Evolutionary conservation across 2,888 invertebrate genomes (phyloP), one percentile per base, ranked within the genome.

Genomic region (Pristionchus arcanus): DNA sequence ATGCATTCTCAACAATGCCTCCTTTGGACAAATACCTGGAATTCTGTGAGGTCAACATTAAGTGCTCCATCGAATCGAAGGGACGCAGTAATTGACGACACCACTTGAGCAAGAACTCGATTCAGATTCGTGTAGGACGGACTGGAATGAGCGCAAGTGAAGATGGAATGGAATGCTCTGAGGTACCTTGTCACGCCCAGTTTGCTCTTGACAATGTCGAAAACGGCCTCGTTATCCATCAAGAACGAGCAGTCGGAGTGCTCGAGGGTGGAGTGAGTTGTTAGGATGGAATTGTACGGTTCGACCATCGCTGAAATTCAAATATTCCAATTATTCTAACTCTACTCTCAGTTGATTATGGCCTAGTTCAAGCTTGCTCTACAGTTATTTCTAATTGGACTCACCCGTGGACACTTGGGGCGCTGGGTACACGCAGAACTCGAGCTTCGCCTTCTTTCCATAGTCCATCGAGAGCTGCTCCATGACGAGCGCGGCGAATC

Each of bases 171-270:
- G 9, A 13, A 49, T 49, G 42, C 9, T 7, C 42, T 7, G 13
- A 9, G 13, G 13, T n/a, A 90, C 92, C 91, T 92, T 55, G 91
- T 90, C 63, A 94, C 91, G 37, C 92, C 97, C 83, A 98, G 96
- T 94, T 97, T 97, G 91, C 97, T 96, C 91, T 97, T 96, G 95
- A 98, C 98, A 93, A 98, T 98, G 95, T 98, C 98, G 95, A 98
- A 95, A 97, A 19, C 97, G 97, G 92, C 98, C 96, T 96, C 92
- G 90, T 92, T 92, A 90, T 93, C 91, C 87, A 96, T 96, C 96
- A 98, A 98, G 96, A 98, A 98, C 83, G 98, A 98, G 96, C 98
- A 98, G 96, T 98, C 98, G 0, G 98, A 98, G 96, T 98, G 98
- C 96, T 98, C 98, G 92, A 96, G 93, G 90, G 98, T 98, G 90